Percentiles rank a stretch among this genome's conserved stretches.
Evolutionary conservation across 2,888 invertebrate genomes (phyloP).

Genomic region (Troilus luridus): DNA sequence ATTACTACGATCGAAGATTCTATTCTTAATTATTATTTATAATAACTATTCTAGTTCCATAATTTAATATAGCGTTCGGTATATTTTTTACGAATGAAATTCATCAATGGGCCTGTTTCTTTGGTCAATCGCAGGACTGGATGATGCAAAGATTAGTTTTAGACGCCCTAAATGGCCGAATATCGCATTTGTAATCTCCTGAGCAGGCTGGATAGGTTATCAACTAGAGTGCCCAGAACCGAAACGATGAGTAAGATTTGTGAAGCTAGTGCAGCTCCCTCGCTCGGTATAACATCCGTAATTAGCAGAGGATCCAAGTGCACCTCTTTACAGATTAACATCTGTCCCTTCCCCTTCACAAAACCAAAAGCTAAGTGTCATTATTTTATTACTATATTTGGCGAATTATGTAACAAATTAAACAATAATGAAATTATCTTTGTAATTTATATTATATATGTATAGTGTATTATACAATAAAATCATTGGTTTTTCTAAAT

Average conservation of each 20-base stretch:
- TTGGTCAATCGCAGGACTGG: background rate
- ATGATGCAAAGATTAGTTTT: background rate
- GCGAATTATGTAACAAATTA: no score
- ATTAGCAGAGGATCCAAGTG: background rate
- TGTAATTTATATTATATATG: no score
- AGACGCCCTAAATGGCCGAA: background rate
- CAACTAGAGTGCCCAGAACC: constrained; percentile 5
- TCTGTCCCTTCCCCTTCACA: background rate
- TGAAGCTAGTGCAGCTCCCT: background rate
- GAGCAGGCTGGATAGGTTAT: background rate
- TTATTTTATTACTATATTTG: background rate
- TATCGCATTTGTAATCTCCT: background rate
- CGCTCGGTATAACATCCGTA: background rate
- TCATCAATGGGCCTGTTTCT: no score
- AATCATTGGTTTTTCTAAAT: no score
- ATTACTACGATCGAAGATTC: background rate
- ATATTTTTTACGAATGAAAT: no score
- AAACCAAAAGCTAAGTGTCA: background rate
- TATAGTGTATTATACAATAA: no score
- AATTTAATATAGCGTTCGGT: background rate
- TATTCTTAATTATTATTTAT: background rate
- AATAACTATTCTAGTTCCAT: background rate
- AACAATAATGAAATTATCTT: no score
- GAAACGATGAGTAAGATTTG: constrained; percentile 2
- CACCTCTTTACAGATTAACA: constrained; percentile 1